Evolutionary conservation across 1,140 invertebrate species (phyloP), one percentile per base, ranked within the genome.

Genomic region (Drosophila truncata): DNA sequence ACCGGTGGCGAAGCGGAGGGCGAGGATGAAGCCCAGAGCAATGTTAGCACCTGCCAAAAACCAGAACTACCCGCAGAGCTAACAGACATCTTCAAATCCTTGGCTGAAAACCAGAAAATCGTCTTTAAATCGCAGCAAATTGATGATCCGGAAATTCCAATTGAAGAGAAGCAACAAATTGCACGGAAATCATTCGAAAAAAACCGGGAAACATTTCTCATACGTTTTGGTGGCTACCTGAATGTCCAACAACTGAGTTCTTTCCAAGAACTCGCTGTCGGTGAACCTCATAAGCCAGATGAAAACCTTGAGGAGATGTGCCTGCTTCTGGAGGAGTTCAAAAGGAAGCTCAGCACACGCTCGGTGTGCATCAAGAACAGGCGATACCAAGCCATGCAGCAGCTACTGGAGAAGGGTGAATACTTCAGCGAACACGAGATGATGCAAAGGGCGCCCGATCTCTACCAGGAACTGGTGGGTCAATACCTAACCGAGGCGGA

Each of bases 401-500:
- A 95, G 80, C 92, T 99, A 42, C 93, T 97, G 42, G 94, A 96
- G 64, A 94, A 96, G 41, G 95, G 96, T 37, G 91, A 92, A 57
- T 99, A 99, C 93, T 99, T 99, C 82, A 97, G 96, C 92, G 97
- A 98, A 91, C 95, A 95, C 65, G 97, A 98, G 94, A 99, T 99
- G 98, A 97, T 97, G 95, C 96, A 95, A 78, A 93, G 98, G 74
- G 97, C 98, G 93, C 98, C 98, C 1, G 94, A 97, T 57, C 92
- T 99, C 0, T 99, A 97, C 93, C 97, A 99, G 58, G 96, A 98
- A 82, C 93, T 99, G 60, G 93, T 99, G 59, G 98, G 97, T 0
- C 96, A 96, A 85, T 98, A 97, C 92, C 92, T 98, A 67, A 96
- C 95, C 9, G 95, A 96, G 60, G 95, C 96, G 47, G 97, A 98